Evolutionary conservation across 1,140 invertebrate genomes (phyloP).

Genomic region (Nasonia vitripennis): DNA sequence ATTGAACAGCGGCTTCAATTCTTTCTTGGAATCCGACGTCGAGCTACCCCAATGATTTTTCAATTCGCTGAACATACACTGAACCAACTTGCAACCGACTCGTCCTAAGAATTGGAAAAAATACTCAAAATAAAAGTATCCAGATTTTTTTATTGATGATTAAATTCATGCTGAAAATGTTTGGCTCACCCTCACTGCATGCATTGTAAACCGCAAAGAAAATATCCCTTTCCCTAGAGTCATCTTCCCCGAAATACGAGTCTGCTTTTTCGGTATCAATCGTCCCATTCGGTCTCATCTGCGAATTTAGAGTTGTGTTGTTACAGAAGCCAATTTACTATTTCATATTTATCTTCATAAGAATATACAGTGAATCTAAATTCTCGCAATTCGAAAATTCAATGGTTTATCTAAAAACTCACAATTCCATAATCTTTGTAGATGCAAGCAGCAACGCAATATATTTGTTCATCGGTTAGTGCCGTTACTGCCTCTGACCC

Average conservation of each 20-base stretch:
- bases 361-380: neutral
- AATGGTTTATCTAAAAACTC: neutral
- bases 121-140: neutral
- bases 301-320: neutral
- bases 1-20: neutral
- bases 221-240: neutral
- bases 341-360: no score
- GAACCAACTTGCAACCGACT: neutral
- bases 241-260: neutral
- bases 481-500: neutral
- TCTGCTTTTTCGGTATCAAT: neutral
- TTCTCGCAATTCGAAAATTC: neutral
- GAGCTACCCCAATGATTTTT: conserved; percentile 10
- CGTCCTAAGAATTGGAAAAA: neutral
- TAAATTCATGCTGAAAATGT: neutral
- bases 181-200: neutral
- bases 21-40: neutral
- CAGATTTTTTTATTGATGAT: neutral
- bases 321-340: neutral
- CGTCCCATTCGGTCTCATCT: conserved; percentile 7
- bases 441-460: conserved; percentile 5
- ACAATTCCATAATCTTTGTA: conserved; percentile 12
- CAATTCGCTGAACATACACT: conserved; percentile 2
- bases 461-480: neutral
- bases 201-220: neutral